Base-by-base conservation (phyloP, 2,797 vertebrate species). In the Brachymystax lenok region DNA sequence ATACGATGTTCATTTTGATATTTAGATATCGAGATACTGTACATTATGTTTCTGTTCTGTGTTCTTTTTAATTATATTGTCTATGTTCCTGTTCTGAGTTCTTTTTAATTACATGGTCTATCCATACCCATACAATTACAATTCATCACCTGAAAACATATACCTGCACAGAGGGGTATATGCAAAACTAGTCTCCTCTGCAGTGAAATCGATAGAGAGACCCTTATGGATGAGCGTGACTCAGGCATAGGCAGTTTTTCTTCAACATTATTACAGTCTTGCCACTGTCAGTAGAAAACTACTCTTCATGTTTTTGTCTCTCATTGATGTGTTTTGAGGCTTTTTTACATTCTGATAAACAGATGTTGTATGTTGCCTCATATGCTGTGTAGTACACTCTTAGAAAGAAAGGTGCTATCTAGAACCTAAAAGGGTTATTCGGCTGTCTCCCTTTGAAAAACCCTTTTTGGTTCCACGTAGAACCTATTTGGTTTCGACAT, bases 131-230 rank as follows among this genome's bases (percentile, higher is more conserved):
- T 16, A 19, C 61, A 28, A 24, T 46, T 46, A 12, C 40, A 46
- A 28, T 64, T 64, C 24, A 64, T 13, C 27, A 12, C 63, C 27
- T 30, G 27, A 66, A 27, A 28, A 66, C 3, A 28, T 14, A 30
- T 13, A 16, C 10, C 10, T 28, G 73, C 16, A 64, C 52, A 50
- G 46, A 50, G 82, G 83, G 84, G 86, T 89, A 81, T 86, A 87
- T 73, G 71, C 79, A 82, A 79, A 87, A 88, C 82, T 80, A 87
- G 56, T 88, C 87, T 92, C 86, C 88, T 86, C 90, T 90, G 89
- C 90, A 90, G 88, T 70, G 71, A 77, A 85, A 92, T 92, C 90
- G 83, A 92, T 93, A 88, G 5, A 19, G 77, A 52, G 50, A 79
- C 83, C 84, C 87, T 80, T n/a, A 30, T 66, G 84, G 82, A 75